These are phyloP conservation scores for Eulimnadia texana DNA, from an alignment of 1,140 invertebrate genomes.

Conservation along the genomic window DNA sequence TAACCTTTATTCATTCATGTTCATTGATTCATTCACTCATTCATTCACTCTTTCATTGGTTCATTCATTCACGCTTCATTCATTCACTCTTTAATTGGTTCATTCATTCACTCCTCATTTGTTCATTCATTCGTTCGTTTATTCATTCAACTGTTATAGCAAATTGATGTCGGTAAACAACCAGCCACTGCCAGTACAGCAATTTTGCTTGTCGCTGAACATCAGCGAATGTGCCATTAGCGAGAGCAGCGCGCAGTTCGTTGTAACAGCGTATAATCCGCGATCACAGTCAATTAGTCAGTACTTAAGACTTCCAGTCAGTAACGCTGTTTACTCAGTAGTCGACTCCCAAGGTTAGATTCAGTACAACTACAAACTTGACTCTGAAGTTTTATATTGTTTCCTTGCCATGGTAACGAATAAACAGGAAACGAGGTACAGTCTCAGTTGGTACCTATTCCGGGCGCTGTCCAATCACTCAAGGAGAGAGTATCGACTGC, in stretches of 20 bases:
- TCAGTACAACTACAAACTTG: background rate
- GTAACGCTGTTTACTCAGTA: slow-evolving; percentile 20
- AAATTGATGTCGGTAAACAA: slow-evolving; percentile 5
- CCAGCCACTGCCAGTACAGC: slow-evolving; percentile 6
- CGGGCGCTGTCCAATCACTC: slow-evolving; percentile 18
- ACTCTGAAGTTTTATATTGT: background rate
- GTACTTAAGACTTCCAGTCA: slow-evolving; percentile 23
- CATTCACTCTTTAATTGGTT: background rate
- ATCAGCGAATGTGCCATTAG: slow-evolving; percentile 35
- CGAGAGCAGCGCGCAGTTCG: slow-evolving; percentile 29
- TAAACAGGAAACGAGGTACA: slow-evolving; percentile 16
- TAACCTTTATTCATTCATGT: slow-evolving; percentile 18
- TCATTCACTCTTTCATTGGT: background rate
- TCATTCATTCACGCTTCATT: no score
- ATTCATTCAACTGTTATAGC: background rate
- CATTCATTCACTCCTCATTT: background rate
- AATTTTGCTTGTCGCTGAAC: slow-evolving; percentile 36
- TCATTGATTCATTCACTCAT: background rate
- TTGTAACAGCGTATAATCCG: slow-evolving; percentile 36
- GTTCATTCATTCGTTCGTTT: background rate
- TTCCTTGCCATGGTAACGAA: background rate
- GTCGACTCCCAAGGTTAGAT: slow-evolving; percentile 20
- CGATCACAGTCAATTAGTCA: slow-evolving; percentile 19
- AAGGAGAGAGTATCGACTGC: slow-evolving; percentile 20
- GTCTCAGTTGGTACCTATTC: slow-evolving; percentile 21